Conservation (phyloP, 2,888 invertebrate genomes). For the Drosophila demipolita region DNA sequence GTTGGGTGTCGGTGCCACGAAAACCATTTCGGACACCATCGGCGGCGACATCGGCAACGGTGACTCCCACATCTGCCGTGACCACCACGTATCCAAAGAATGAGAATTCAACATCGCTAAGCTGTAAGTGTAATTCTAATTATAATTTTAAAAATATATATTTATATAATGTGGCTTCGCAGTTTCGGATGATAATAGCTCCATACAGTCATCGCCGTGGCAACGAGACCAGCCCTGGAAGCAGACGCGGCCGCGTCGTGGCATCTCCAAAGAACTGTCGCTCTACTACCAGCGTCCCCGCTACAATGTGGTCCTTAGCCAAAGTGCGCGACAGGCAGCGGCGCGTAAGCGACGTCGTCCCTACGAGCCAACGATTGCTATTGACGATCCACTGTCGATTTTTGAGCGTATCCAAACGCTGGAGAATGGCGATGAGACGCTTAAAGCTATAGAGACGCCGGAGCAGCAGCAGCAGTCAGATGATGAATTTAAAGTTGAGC, state of each 20-base stretch:
- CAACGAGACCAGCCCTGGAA: slow-evolving; percentile 96
- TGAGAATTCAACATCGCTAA: slow-evolving; percentile 92
- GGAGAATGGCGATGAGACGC: slow-evolving; percentile 72
- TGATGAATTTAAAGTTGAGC: slow-evolving; percentile 54
- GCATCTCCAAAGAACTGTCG: slow-evolving; percentile 90
- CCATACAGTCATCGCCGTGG: slow-evolving; percentile 95
- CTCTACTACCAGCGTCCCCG: slow-evolving; percentile 86
- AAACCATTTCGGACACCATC: slow-evolving; percentile 95
- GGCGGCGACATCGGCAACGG: slow-evolving; percentile 86
- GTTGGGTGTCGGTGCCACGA: slow-evolving; percentile 95
- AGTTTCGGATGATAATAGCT: slow-evolving; percentile 96
- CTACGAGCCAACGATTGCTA: slow-evolving; percentile 85
- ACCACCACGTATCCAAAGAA: slow-evolving; percentile 86
- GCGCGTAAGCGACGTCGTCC: slow-evolving; percentile 89
- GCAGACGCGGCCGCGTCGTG: slow-evolving; percentile 91
- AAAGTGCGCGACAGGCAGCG: slow-evolving; percentile 74
- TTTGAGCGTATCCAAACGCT: slow-evolving; percentile 48
- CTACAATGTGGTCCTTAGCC: slow-evolving; percentile 69
- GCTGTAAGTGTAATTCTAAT: slow-evolving; percentile 87
- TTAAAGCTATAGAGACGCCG: slow-evolving; percentile 50
- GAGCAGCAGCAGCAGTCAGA: slow-evolving; percentile 25
- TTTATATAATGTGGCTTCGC: slow-evolving; percentile 50
- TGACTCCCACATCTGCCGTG: slow-evolving; percentile 86
- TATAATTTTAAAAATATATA: not conserved
- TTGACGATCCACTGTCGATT: slow-evolving; percentile 49